A percentile compares a stretch with the other conserved stretches of the same genome.
Conservation (phyloP, 2,797 vertebrate species). For the Acrocephalus scirpaceus region DNA sequence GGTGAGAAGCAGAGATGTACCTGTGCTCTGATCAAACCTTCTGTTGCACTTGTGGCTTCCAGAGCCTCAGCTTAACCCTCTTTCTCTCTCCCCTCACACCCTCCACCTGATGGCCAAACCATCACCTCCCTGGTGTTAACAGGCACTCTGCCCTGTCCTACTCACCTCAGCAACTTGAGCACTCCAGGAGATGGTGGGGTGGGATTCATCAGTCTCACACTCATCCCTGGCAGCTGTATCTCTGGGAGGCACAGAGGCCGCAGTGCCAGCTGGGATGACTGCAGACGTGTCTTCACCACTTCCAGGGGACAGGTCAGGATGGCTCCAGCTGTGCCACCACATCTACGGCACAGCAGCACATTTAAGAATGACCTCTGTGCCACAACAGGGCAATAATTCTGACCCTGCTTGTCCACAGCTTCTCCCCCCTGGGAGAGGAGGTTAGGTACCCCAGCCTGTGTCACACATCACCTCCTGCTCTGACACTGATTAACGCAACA, state of each 20-base stretch:
- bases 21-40: neutral
- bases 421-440: neutral
- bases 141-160: too few species aligned
- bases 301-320: slow-evolving; percentile 74
- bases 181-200: slow-evolving; percentile 36
- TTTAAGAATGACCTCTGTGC: neutral
- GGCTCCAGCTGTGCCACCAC: slow-evolving; percentile 71
- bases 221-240: slow-evolving; percentile 54
- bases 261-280: slow-evolving; percentile 61
- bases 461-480: slow-evolving; percentile 4
- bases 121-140: neutral
- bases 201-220: slow-evolving; percentile 28
- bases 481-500: neutral
- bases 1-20: neutral
- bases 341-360: slow-evolving; percentile 10
- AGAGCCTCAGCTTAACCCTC: neutral
- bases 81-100: neutral
- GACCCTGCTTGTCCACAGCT: neutral
- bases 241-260: slow-evolving; percentile 55
- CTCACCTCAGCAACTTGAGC: slow-evolving; percentile 66
- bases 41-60: neutral
- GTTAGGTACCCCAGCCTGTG: neutral
- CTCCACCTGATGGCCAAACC: neutral
- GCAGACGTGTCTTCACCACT: slow-evolving; percentile 73
- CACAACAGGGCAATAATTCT: neutral